Base-by-base conservation (phyloP, 2,888 invertebrate genomes). In the Eupithecia pulchellata region DNA sequence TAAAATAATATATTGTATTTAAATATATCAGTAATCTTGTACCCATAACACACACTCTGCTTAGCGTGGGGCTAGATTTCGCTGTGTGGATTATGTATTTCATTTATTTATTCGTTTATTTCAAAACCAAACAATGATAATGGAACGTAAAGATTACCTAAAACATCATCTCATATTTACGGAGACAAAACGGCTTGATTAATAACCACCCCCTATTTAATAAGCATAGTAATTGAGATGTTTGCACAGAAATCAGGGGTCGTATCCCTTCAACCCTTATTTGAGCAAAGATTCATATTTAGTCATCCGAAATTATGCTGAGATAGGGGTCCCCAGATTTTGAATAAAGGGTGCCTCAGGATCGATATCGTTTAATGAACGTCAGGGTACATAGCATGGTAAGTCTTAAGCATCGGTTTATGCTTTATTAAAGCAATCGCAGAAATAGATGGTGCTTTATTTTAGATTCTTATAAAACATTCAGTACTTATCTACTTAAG, bases 191-290 rank as follows among this genome's bases (percentile, higher is more conserved):
- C 80, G 78, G 80, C 81, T 80, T 85, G 85, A 86, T 88, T 86
- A 88, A 87, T 88, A 87, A 87, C 83, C 84, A 85, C 88, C 88
- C 84, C 87, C 86, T 89, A 89, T 89, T 93, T 93, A 93, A 92
- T 92, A 92, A 92, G 82, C 79, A 79, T 82, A 80, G 93, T 93
- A 93, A 93, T 93, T 93, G 93, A 93, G 93, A 93, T 91, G 91
- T 93, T 93, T 91, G 91, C 87, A 76, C 81, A 84, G 84, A 84
- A 79, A 80, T 80, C 83, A 78, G 82, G 87, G 89, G 88, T 84
- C 86, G 83, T 80, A 72, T 80, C 84, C 82, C 80, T 77, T 72
- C 72, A 72, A 72, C 82, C 83, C 83, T 87, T 90, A 86, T 91
- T 91, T 89, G 89, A 86, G 82, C 86, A 86, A 80, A 84, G 87